These are phyloP conservation scores for Poecile montanus DNA, from an alignment of 2,797 vertebrate species.

Conservation along the genomic window DNA sequence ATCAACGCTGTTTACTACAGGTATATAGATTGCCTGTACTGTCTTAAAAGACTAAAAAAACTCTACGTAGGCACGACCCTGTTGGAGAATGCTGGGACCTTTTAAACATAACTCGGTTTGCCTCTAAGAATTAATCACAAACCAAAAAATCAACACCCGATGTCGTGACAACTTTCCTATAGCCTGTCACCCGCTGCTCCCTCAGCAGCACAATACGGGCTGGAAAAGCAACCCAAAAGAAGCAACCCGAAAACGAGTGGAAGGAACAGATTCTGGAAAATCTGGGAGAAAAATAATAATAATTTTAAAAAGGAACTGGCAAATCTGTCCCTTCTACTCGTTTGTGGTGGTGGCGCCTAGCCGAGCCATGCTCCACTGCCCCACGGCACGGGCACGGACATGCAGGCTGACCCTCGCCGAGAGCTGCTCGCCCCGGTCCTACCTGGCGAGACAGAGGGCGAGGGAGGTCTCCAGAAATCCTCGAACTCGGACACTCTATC, in stretches of 20 bases:
- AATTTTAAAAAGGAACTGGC: background rate
- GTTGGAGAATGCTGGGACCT: background rate
- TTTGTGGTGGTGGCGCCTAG: background rate
- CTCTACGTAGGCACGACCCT: background rate
- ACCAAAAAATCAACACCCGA: background rate
- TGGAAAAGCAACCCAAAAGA: background rate
- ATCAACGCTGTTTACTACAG: background rate
- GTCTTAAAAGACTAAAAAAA: background rate
- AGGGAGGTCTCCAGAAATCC: slow-evolving; percentile 95
- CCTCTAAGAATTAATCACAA: background rate
- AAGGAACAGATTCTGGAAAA: background rate
- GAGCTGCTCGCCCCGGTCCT: background rate
- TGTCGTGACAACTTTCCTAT: background rate
- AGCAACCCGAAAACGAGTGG: background rate
- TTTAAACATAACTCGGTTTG: background rate
- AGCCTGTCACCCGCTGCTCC: background rate
- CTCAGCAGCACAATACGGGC: background rate
- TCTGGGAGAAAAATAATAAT: rapidly evolving
- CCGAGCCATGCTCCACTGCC: background rate
- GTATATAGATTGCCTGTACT: background rate
- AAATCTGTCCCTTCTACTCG: background rate
- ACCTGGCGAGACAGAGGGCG: slow-evolving; percentile 92
- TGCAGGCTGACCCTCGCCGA: background rate
- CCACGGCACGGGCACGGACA: background rate
- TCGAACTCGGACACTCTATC: slow-evolving; percentile 85